These are phyloP conservation scores for Leiothrix lutea DNA, from an alignment of 2,113 vertebrate genomes.

Conservation along the genomic window DNA sequence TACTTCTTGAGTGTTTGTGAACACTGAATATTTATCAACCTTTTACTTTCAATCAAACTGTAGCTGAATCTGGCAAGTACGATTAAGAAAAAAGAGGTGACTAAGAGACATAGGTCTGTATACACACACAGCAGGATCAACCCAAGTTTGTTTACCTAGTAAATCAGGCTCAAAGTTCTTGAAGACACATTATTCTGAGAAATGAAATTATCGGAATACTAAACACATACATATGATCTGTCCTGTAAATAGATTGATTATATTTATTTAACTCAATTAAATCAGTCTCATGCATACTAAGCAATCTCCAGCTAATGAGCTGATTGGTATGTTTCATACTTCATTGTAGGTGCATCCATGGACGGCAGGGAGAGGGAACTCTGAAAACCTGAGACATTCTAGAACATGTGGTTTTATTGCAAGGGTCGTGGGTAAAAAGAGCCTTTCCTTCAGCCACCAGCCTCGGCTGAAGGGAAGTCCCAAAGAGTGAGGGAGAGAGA, in stretches of 20 bases:
- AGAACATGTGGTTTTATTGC: too few relatives aligned
- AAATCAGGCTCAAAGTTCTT: not conserved
- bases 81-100: not conserved
- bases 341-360: too few relatives aligned
- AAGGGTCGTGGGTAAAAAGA: too few relatives aligned
- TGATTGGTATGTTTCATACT: not conserved
- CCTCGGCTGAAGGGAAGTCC: too few relatives aligned
- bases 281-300: not conserved
- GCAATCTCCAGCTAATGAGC: not conserved
- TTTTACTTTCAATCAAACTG: not conserved
- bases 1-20: not conserved
- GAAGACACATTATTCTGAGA: not conserved
- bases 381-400: too few relatives aligned
- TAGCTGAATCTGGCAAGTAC: not conserved
- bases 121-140: not conserved
- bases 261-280: not conserved
- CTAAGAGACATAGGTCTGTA: not conserved
- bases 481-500: too few relatives aligned
- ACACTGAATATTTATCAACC: not conserved
- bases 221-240: not conserved
- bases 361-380: too few relatives aligned
- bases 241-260: not conserved
- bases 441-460: too few relatives aligned
- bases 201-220: not conserved
- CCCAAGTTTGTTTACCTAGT: not conserved